Conservation (phyloP, 2,113 vertebrate species). For the Microtus ochrogaster region DNA sequence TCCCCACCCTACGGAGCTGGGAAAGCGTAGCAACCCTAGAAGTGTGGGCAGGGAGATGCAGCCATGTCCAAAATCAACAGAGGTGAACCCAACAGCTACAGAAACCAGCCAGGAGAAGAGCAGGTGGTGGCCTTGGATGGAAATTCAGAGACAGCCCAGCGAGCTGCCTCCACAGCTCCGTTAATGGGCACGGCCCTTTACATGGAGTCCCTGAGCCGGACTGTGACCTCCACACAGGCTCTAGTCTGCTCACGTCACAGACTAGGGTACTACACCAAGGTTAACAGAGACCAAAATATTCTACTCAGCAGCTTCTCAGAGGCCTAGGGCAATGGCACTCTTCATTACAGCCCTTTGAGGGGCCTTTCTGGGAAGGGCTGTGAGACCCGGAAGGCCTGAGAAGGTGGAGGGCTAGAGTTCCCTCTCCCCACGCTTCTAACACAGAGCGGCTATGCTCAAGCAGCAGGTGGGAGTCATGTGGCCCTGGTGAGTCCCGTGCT, state of each 20-base stretch:
- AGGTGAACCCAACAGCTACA: neutral
- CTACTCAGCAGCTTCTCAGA: neutral
- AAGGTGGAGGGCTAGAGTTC: neutral
- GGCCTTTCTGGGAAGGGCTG: neutral
- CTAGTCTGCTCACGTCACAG: neutral
- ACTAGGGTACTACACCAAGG: neutral
- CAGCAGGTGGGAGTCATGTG: neutral
- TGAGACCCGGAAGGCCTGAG: neutral
- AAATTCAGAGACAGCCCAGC: neutral
- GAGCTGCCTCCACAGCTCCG: no score
- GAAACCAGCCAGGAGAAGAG: neutral
- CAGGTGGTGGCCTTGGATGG: neutral
- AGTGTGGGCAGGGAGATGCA: neutral
- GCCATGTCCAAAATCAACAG: neutral
- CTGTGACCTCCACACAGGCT: rapidly evolving
- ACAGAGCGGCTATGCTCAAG: neutral
- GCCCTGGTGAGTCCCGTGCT: neutral
- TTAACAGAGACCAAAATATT: neutral
- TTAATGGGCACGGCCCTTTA: neutral
- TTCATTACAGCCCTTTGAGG: neutral
- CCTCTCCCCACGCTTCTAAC: neutral
- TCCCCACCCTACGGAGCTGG: neutral
- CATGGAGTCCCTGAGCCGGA: neutral
- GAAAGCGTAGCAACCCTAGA: neutral
- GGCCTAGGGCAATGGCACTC: neutral